A percentile compares a stretch with the other conserved stretches of the same genome.
These are phyloP conservation scores for Thelaira solivaga DNA, from an alignment of 2,888 invertebrate genomes.

Conservation along the genomic window DNA sequence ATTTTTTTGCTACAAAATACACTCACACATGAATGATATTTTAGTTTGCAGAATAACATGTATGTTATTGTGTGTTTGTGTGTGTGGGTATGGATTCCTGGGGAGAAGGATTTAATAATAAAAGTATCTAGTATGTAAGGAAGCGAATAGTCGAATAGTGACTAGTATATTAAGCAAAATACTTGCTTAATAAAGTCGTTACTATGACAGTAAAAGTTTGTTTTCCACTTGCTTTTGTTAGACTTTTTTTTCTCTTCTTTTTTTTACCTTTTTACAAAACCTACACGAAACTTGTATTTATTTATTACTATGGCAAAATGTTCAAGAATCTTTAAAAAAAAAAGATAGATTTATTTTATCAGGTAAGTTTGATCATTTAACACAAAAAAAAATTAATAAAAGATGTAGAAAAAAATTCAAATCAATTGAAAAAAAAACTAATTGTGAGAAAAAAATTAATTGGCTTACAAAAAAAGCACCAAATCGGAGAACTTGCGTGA, in stretches of 20 bases:
- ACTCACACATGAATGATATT: constrained; percentile 41
- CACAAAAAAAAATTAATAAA: no score
- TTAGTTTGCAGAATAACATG: constrained; percentile 15
- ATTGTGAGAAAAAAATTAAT: no score
- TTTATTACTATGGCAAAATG: not conserved
- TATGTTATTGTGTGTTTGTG: constrained; percentile 1
- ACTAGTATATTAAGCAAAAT: constrained; percentile 1
- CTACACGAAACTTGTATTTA: not conserved
- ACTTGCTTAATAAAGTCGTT: constrained; percentile 12
- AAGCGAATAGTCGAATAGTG: not conserved
- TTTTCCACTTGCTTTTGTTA: not conserved
- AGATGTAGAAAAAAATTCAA: no score
- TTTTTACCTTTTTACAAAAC: not conserved
- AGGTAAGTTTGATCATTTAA: no score
- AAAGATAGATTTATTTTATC: no score
- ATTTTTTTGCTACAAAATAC: constrained; percentile 8
- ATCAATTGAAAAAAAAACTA: no score
- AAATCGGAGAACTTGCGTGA: no score
- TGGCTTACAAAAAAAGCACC: no score
- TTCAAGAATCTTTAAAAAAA: not conserved
- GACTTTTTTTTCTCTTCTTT: no score
- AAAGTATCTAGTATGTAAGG: not conserved
- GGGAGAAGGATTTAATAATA: not conserved
- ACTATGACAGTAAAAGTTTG: constrained; percentile 27
- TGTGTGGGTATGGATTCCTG: not conserved